Conservation (phyloP, 2,797 vertebrate genomes). For the Coregonus suidteri region DNA sequence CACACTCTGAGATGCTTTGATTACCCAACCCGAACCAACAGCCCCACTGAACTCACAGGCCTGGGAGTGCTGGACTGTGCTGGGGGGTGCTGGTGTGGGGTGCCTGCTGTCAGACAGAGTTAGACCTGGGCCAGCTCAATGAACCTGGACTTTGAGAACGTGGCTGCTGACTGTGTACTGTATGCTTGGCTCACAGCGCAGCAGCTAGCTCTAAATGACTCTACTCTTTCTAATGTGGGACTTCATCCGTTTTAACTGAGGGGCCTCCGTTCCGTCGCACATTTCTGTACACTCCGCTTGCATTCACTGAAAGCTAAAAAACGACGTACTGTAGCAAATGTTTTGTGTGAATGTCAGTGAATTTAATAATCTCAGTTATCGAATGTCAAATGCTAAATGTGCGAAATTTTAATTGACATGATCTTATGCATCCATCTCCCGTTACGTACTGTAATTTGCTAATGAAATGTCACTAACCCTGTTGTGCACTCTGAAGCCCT, state of each 20-base stretch:
- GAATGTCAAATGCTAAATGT: not conserved
- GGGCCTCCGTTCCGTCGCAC: not conserved
- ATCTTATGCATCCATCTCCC: not conserved
- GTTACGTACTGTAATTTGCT: not conserved
- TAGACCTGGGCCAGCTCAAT: conserved; percentile 81
- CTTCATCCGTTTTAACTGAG: conserved; percentile 29
- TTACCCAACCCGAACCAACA: conserved; percentile 65
- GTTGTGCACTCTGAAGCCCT: too few species aligned
- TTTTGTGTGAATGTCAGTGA: not conserved
- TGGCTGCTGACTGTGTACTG: conserved; percentile 72
- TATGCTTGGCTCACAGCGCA: conserved; percentile 65
- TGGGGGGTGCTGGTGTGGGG: conserved; percentile 61
- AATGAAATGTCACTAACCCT: not conserved
- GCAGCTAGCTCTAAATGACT: conserved; percentile 55
- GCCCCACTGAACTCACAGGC: conserved; percentile 20
- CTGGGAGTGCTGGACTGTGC: conserved; percentile 33
- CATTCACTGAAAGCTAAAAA: not conserved
- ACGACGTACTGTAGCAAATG: not conserved
- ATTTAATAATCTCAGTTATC: not conserved
- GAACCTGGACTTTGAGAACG: conserved; percentile 80
- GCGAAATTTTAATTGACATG: not conserved
- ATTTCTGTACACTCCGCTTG: not conserved
- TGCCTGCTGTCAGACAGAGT: conserved; percentile 83
- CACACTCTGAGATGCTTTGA: conserved; percentile 73
- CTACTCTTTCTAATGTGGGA: conserved; percentile 70